A percentile compares a stretch with the other conserved stretches of the same genome.
Evolutionary conservation across 1,140 invertebrate genomes (phyloP).

Genomic region (Medauroidea extradentata): DNA sequence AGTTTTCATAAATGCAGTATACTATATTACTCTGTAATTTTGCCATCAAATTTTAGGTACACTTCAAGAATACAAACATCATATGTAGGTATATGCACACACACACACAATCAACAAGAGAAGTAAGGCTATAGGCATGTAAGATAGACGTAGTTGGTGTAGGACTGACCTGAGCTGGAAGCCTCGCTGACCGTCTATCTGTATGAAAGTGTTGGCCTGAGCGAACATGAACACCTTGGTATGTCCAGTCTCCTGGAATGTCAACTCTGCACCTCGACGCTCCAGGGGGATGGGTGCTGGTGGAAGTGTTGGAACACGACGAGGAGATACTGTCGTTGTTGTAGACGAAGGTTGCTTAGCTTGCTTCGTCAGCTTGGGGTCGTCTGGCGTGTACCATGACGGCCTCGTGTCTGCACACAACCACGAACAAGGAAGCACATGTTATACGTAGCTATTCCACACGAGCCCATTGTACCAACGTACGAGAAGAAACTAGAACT

Average conservation of each 20-base stretch:
- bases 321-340: slow-evolving; percentile 41
- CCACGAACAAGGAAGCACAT: background rate
- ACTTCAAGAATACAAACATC: too few species aligned
- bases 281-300: slow-evolving; percentile 61
- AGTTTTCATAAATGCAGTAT: too few species aligned
- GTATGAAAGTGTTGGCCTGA: slow-evolving; percentile 80
- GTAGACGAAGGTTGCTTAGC: slow-evolving; percentile 25
- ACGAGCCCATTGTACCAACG: too few species aligned
- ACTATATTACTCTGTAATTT: too few species aligned
- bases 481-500: too few species aligned
- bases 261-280: slow-evolving; percentile 67
- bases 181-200: slow-evolving; percentile 75
- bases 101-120: too few species aligned
- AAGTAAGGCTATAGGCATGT: too few species aligned
- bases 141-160: too few species aligned
- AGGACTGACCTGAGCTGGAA: slow-evolving; percentile 86
- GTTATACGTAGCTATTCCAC: too few species aligned
- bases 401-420: slow-evolving; percentile 48
- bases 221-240: slow-evolving; percentile 81
- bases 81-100: too few species aligned
- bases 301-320: slow-evolving; percentile 41
- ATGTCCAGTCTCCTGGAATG: slow-evolving; percentile 74
- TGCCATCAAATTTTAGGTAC: too few species aligned
- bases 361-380: slow-evolving; percentile 35
- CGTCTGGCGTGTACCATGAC: slow-evolving; percentile 41